A percentile compares a stretch with the other conserved stretches of the same genome.
These are phyloP conservation scores for Eidolon dupreanum DNA, from an alignment of 2,797 vertebrate genomes.

Conservation along the genomic window DNA sequence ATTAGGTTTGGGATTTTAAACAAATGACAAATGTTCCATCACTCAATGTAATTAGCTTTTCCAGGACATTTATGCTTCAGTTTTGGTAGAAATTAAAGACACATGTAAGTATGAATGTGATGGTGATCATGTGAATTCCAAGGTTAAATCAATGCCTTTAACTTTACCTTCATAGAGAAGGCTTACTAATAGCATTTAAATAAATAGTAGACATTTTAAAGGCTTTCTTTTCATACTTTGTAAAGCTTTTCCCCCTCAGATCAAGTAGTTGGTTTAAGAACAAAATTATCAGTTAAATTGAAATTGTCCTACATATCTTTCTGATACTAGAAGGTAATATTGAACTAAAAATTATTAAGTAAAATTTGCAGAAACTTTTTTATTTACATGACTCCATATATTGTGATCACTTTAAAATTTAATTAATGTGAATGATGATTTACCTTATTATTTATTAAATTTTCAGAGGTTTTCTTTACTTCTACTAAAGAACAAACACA, in stretches of 20 bases:
- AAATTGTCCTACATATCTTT: slow-evolving; percentile 72
- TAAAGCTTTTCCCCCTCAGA: neutral
- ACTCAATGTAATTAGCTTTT: slow-evolving; percentile 60
- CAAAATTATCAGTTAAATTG: slow-evolving; percentile 57
- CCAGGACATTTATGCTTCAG: slow-evolving; percentile 60
- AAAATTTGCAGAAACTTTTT: slow-evolving; percentile 69
- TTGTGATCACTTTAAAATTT: slow-evolving; percentile 76
- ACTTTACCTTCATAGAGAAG: slow-evolving; percentile 69
- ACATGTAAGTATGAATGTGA: slow-evolving; percentile 66
- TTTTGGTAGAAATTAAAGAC: slow-evolving; percentile 73
- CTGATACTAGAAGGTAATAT: neutral
- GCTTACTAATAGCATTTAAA: slow-evolving; percentile 44
- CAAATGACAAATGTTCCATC: slow-evolving; percentile 64
- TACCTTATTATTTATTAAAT: slow-evolving; percentile 51
- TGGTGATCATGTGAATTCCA: slow-evolving; percentile 75
- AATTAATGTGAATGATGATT: slow-evolving; percentile 72
- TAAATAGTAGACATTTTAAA: neutral
- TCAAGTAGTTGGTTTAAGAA: slow-evolving; percentile 28
- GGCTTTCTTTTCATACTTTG: neutral
- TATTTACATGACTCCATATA: slow-evolving; percentile 75
- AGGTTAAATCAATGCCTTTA: slow-evolving; percentile 83
- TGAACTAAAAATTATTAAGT: slow-evolving; percentile 76
- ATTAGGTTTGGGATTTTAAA: slow-evolving; percentile 57
- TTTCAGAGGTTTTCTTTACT: neutral
- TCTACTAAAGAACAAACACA: neutral